A percentile compares a stretch with the other conserved stretches of the same genome.
These are phyloP conservation scores for Musca domestica DNA, from an alignment of 1,140 invertebrate genomes.

Conservation along the genomic window DNA sequence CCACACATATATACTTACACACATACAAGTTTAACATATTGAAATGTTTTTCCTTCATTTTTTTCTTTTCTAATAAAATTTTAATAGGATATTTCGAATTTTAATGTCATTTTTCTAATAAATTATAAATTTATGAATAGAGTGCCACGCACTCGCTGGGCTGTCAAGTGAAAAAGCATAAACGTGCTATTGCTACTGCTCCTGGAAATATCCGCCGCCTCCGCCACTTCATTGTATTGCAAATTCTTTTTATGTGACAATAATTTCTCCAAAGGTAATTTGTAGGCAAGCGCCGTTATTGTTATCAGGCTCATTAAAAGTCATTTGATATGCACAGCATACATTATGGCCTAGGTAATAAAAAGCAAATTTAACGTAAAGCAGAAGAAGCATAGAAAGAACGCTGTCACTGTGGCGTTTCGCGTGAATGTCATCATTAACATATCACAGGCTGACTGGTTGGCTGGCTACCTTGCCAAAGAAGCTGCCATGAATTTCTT, in stretches of 20 bases:
- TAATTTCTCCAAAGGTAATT: conserved; percentile 20
- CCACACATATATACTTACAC: no score
- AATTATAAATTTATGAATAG: no score
- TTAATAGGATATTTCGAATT: no score
- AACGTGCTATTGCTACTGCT: no score
- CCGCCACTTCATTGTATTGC: no score
- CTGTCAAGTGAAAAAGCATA: no score
- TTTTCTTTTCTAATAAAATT: no score
- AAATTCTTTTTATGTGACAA: conserved; percentile 5
- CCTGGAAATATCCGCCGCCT: no score
- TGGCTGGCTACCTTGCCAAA: not conserved
- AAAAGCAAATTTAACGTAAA: conserved; percentile 1
- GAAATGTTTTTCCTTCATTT: no score
- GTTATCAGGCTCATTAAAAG: conserved; percentile 20
- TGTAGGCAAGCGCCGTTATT: conserved; percentile 16
- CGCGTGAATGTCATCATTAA: not conserved
- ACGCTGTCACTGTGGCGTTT: not conserved
- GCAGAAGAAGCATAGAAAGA: not conserved
- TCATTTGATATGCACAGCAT: conserved; percentile 17
- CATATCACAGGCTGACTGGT: not conserved
- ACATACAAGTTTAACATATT: no score
- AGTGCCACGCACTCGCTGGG: no score
- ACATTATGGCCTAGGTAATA: conserved; percentile 9
- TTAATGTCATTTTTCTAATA: no score
- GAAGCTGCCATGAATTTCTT: not conserved